Evolutionary conservation across 2,797 vertebrate genomes (phyloP).

Genomic region (Atherinosoma microstoma): DNA sequence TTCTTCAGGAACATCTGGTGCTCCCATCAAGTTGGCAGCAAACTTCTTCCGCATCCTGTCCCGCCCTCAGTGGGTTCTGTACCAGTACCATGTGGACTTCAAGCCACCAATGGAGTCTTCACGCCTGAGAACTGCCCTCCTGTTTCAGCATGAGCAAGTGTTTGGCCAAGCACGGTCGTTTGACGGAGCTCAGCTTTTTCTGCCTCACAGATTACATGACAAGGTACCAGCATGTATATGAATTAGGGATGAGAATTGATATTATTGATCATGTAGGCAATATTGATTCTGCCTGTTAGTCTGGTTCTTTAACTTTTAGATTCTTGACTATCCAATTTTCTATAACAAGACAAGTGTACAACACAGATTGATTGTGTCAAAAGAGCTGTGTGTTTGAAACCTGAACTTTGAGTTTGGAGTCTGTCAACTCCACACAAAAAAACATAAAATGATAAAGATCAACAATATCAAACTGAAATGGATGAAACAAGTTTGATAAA

Average conservation of each 20-base stretch:
- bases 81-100: slow-evolving; percentile 93
- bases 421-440: no score
- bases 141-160: slow-evolving; percentile 88
- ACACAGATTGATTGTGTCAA: neutral
- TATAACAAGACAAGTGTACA: neutral
- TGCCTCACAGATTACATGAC: slow-evolving; percentile 84
- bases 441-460: no score
- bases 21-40: slow-evolving; percentile 80
- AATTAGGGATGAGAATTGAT: neutral
- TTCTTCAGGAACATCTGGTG: slow-evolving; percentile 86
- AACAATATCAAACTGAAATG: no score
- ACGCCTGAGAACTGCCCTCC: slow-evolving; percentile 87
- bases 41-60: slow-evolving; percentile 91
- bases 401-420: no score
- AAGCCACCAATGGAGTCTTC: slow-evolving; percentile 91
- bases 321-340: neutral
- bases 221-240: slow-evolving; percentile 75
- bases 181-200: slow-evolving; percentile 89
- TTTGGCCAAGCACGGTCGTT: slow-evolving; percentile 89
- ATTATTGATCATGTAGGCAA: neutral
- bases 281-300: neutral
- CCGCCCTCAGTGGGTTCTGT: slow-evolving; percentile 92
- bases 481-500: neutral
- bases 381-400: neutral
- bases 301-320: neutral